Evolutionary conservation across 35 echinoderm and acorn worm species (phyloP), one percentile per base, ranked within the genome.

Genomic region (Lytechinus variegatus): DNA sequence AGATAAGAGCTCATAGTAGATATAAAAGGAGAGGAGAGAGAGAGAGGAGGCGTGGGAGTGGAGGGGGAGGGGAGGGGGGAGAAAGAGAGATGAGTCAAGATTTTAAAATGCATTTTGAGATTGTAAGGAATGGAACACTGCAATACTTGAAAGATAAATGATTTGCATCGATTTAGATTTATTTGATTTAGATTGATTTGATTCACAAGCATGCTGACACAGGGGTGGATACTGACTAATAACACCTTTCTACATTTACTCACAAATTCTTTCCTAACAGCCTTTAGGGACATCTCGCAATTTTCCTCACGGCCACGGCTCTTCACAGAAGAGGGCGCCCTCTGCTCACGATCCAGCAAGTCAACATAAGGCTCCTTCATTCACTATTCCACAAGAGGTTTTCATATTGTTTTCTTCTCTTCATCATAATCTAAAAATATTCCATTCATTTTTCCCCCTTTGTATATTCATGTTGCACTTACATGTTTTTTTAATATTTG

Each of bases 241-340:
- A n/a, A 2, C 4, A 13, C 52, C 16, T 90, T 90, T 54, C 88
- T 54, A 6, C 19, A 90, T 54, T 54, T 54, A 52, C 88, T 12
- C 88, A 51, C 52, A 5, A 44, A 52, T 27, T 90, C 28, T 90
- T 44, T 54, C 28, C 0, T 54, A 29, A 13, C 88, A 90, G 88
- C 88, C 88, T 44, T 27, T 44, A 52, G 88, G 88, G 33, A 90
- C 27, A 10, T 90, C 88, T 21, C 88, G 88, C 52, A 90, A 90
- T 90, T 54, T 90, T 52, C 1, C 28, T 12, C 10, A 10, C 16
- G 88, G 88, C 88, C 88, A 44, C 5, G 88, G 88, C 12, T 90
- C 88, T 21, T 28, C 88, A 52, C 88, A 29, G 12, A 90, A 6
- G 52, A 90, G 88, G 88, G 52, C 10, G 28, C 88, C 29, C 29